Evolutionary conservation across 2,113 vertebrate genomes (phyloP).

Genomic region (Rhinogobius similis): DNA sequence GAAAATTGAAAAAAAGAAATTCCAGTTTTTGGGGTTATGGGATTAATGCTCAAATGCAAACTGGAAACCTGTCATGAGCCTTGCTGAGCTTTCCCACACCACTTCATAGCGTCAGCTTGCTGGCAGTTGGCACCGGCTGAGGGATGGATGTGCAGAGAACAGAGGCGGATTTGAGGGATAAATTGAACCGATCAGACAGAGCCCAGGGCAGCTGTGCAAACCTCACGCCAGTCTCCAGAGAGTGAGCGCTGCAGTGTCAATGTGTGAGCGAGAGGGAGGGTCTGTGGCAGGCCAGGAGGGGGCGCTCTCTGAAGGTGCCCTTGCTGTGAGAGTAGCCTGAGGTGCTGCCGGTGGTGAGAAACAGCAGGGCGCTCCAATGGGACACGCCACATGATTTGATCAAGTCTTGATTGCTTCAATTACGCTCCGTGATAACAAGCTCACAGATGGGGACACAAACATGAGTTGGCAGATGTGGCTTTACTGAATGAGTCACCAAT

Average conservation of each 20-base stretch:
- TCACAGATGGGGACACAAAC: not conserved
- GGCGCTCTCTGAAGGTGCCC: slow-evolving; percentile 60
- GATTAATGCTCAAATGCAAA: not conserved
- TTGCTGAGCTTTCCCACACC: slow-evolving; percentile 16
- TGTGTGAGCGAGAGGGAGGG: slow-evolving; percentile 35
- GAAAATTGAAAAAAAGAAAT: not conserved
- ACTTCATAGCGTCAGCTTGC: slow-evolving; percentile 14
- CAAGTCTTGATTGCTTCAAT: slow-evolving; percentile 16
- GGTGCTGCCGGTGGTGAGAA: slow-evolving; percentile 37
- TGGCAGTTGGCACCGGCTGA: slow-evolving; percentile 35
- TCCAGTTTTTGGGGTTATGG: no score
- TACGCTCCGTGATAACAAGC: not conserved
- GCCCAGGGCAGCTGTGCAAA: slow-evolving; percentile 56
- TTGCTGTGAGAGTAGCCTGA: slow-evolving; percentile 44
- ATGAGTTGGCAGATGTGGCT: not conserved
- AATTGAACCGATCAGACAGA: slow-evolving; percentile 36
- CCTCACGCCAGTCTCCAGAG: slow-evolving; percentile 35
- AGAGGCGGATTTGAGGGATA: slow-evolving; percentile 45
- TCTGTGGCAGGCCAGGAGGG: slow-evolving; percentile 45
- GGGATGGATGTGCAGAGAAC: slow-evolving; percentile 25
- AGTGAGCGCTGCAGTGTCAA: slow-evolving; percentile 19
- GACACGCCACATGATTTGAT: slow-evolving; percentile 29
- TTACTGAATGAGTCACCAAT: not conserved
- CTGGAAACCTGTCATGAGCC: slow-evolving; percentile 12
- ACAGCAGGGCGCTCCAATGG: slow-evolving; percentile 26